Evolutionary conservation across 2,797 vertebrate species (phyloP).

Genomic region (Carduelis carduelis): DNA sequence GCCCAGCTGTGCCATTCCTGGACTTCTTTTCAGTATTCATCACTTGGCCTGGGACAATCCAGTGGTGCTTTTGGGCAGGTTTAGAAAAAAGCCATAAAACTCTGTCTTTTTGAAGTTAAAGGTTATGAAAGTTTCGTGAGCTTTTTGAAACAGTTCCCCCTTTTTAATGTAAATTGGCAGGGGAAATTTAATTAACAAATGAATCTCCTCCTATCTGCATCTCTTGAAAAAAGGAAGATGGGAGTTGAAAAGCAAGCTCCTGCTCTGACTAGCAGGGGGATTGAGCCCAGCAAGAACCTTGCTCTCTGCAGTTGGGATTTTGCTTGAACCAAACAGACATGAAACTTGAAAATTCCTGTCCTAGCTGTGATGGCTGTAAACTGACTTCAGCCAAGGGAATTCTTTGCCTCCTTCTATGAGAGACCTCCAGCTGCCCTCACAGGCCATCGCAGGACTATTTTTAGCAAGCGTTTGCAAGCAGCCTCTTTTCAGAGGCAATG

Average conservation of each 20-base stretch:
- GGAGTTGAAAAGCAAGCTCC: background rate
- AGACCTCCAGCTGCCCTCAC: conserved; percentile 6
- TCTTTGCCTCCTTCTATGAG: background rate
- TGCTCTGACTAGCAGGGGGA: background rate
- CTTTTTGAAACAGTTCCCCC: conserved; percentile 16
- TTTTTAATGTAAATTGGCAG: conserved; percentile 22
- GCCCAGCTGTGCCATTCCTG: background rate
- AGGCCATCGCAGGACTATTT: background rate
- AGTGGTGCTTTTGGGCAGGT: background rate
- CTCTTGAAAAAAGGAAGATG: background rate
- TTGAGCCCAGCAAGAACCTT: background rate
- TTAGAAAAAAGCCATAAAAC: background rate
- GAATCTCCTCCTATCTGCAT: background rate
- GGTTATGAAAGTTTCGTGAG: background rate
- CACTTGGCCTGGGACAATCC: conserved; percentile 11
- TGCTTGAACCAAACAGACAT: background rate
- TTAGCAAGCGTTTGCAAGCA: conserved; percentile 5
- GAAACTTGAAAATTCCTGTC: background rate
- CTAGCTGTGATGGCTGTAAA: background rate
- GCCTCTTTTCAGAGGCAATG: background rate
- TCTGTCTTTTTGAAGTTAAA: background rate
- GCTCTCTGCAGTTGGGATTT: background rate
- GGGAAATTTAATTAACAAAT: conserved; percentile 44
- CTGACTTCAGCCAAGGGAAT: background rate
- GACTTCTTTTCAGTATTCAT: background rate